These are phyloP conservation scores for Dicrurus megarhynchus DNA, from an alignment of 2,113 vertebrate species.

Conservation along the genomic window DNA sequence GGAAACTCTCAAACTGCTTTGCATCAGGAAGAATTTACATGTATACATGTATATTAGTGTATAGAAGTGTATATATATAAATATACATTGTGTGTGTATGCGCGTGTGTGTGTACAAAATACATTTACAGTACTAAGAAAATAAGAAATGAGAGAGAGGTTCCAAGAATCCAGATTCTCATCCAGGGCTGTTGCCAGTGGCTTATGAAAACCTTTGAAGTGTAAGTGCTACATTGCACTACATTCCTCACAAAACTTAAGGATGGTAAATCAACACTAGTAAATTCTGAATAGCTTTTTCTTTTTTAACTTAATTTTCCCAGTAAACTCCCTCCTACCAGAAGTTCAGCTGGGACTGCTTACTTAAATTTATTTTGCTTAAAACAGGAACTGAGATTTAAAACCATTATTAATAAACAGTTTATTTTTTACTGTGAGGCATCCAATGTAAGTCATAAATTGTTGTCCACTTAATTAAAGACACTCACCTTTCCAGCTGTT, in stretches of 20 bases:
- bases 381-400: slow-evolving; percentile 55
- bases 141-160: neutral
- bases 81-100: neutral
- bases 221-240: neutral
- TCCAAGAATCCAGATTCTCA: neutral
- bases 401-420: slow-evolving; percentile 60
- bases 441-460: slow-evolving; percentile 30
- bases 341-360: slow-evolving; percentile 9
- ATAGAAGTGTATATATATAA: neutral
- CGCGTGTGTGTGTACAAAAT: neutral
- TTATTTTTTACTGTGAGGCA: slow-evolving; percentile 47
- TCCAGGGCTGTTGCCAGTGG: neutral
- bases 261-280: neutral
- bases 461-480: neutral
- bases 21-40: neutral
- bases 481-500: slow-evolving; percentile 61
- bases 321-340: neutral
- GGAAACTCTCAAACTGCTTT: neutral
- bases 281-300: neutral
- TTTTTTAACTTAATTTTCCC: neutral
- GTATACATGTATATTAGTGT: neutral
- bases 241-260: neutral
- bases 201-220: neutral
- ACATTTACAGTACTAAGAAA: neutral
- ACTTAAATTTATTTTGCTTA: slow-evolving; percentile 32